Evolutionary conservation across 1,140 invertebrate genomes (phyloP), one percentile per base, ranked within the genome.

Genomic region (Sitophilus oryzae): DNA sequence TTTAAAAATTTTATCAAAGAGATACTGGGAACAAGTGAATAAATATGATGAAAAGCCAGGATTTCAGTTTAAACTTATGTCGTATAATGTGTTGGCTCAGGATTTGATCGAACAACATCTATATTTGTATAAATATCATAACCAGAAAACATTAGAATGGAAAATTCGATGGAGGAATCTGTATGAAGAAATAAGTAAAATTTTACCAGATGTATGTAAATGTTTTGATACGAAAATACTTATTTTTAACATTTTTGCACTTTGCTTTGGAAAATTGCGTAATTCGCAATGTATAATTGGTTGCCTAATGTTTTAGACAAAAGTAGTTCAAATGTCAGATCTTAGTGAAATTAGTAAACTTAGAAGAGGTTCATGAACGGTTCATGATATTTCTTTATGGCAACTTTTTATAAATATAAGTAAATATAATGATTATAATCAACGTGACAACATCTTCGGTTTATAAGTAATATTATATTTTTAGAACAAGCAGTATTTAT

Each of bases 51-150:
- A 30, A 30, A 63, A 57, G 36, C 47, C 58, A 23, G 59, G 63
- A 34, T 56, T 66, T 30, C 44, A 51, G 15, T 71, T 72, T 48
- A 65, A 58, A 14, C 16, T 80, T n/a, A 69, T 92, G 60, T 88
- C 84, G 0, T 96, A 94, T 68, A 96, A 97, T 74, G 83, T 96
- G 25, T 71, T 96, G 23, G 85, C 92, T 0, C 93, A 95, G 73
- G 77, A 83, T 58, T 74, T 95, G 21, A 58, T 96, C 34, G 79
- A 87, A 61, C 73, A 79, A 51, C 88, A 96, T 72, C 67, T 73
- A 0, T 77, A 85, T 68, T 73, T 96, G 2, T 97, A 97, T 63
- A 71, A 64, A 40, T 54, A 78, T 2, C 84, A 85, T 59, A 67
- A 82, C 35, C 66, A 68, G 19, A 55, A 72, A 20, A 76, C 78